These are phyloP conservation scores for Scaptomyza hsui DNA, from an alignment of 1,140 invertebrate genomes.

Conservation along the genomic window DNA sequence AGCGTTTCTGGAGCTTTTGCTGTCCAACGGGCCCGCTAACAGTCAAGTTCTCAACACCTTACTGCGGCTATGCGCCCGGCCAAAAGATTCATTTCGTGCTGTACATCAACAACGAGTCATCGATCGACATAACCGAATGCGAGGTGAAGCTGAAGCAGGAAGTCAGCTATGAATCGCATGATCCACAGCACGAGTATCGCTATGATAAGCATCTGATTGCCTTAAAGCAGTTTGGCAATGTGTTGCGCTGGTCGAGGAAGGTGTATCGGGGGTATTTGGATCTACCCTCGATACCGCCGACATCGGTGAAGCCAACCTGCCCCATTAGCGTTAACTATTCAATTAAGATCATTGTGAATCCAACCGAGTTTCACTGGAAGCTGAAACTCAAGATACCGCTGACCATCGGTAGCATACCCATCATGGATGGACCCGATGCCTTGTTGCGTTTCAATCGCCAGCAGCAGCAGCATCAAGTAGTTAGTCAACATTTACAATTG, in stretches of 20 bases:
- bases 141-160: conserved; percentile 85
- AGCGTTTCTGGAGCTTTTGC: conserved; percentile 83
- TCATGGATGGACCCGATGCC: conserved; percentile 74
- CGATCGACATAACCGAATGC: conserved; percentile 85
- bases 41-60: conserved; percentile 80
- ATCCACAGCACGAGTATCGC: conserved; percentile 86
- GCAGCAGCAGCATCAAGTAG: conserved; percentile 77
- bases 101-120: conserved; percentile 84
- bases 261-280: conserved; percentile 84
- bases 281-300: conserved; percentile 89
- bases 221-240: conserved; percentile 85
- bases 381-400: conserved; percentile 85
- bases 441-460: conserved; percentile 68
- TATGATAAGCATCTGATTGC: conserved; percentile 86
- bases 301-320: conserved; percentile 88
- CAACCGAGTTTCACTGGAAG: conserved; percentile 85
- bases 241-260: conserved; percentile 84
- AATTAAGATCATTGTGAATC: conserved; percentile 86
- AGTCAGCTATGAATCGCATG: conserved; percentile 84
- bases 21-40: conserved; percentile 79
- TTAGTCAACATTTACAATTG: conserved; percentile 78
- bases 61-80: conserved; percentile 81
- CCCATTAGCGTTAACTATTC: conserved; percentile 89
- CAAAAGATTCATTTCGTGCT: conserved; percentile 81
- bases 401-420: conserved; percentile 86